These are phyloP conservation scores for Mustela erminea DNA, from an alignment of 2,797 vertebrate species.

Conservation along the genomic window DNA sequence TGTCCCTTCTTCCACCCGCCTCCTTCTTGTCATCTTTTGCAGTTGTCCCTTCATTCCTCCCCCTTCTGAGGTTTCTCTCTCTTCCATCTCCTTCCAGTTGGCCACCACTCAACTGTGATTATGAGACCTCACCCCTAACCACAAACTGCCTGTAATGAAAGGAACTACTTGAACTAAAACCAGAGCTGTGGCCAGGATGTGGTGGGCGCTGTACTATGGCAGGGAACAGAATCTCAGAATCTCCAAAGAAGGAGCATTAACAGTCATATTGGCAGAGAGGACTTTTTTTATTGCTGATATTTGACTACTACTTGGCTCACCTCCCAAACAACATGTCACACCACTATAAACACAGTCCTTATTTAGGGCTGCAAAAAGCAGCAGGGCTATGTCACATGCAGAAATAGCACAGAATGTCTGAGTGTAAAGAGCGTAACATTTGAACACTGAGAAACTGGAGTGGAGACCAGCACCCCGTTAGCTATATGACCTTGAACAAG, in stretches of 20 bases:
- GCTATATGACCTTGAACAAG: constrained; percentile 30
- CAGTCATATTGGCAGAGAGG: constrained; percentile 17
- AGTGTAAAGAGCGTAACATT: constrained; percentile 54
- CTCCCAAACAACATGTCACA: constrained; percentile 69
- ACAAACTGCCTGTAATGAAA: constrained; percentile 66
- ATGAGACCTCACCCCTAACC: constrained; percentile 53
- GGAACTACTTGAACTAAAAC: constrained; percentile 56
- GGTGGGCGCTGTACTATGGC: not conserved
- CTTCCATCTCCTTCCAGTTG: constrained; percentile 62
- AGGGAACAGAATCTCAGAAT: constrained; percentile 53
- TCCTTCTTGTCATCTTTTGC: not conserved
- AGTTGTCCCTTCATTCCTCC: constrained; percentile 27
- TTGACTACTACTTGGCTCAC: constrained; percentile 60
- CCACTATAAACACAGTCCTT: constrained; percentile 69
- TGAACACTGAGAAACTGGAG: constrained; percentile 52
- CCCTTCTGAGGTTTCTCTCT: constrained; percentile 66
- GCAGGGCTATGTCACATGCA: constrained; percentile 54
- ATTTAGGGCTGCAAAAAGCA: constrained; percentile 65
- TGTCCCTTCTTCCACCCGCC: not conserved
- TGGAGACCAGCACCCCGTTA: constrained; percentile 19
- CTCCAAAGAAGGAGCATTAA: constrained; percentile 64
- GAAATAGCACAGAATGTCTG: constrained; percentile 47
- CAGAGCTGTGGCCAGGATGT: constrained; percentile 47
- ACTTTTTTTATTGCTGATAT: constrained; percentile 56
- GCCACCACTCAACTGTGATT: constrained; percentile 58